Base-by-base conservation (phyloP, 2,113 vertebrate genomes). In the Connochaetes taurinus region DNA sequence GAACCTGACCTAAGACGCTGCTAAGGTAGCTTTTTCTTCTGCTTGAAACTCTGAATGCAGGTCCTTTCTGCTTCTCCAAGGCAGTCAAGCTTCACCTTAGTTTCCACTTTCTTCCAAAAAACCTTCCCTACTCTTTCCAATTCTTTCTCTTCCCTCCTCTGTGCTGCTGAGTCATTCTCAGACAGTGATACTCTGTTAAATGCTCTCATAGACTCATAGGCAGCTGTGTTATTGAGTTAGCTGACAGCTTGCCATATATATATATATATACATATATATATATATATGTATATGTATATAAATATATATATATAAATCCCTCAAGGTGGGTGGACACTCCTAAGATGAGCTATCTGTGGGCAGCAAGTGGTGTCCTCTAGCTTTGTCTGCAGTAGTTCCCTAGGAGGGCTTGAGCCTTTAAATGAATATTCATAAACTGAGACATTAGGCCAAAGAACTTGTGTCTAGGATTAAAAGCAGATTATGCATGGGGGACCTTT, bases 271-370 rank as follows among this genome's bases (percentile, higher is more conserved):
- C 4, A 2, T n/a, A 23, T 12, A 62, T 5, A 45, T 43, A 43
- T 43, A n/a, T n/a, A n/a, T 21, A 17, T 7, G 1, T 33, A 21
- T 17, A 13, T 33, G 13, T 5, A 10, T 6, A 13, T 31, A 17
- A 4, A 10, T 6, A 3, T n/a, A n/a, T 6, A 2, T n/a, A 23
- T 12, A 62, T 4, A 47, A 6, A 45, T 12, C 13, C 58, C 45
- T 90, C 74, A 36, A 36, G 9, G 16, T 47, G 33, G 9, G 16
- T 47, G 33, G 11, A 1, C 33, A 3, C 31, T 14, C 12, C 15
- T n/a, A 27, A 31, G 2, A 6, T 10, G 19, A 10, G 10, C 40
- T 9, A 10, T 12, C 2, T 36, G 55, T 3, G 55, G 31, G 19
- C 83, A n/a, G 5, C 21, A 27, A 29, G 36, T 3, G 11, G 25